Conservation (phyloP, 1,140 invertebrate genomes). For the Drosophila pachea region DNA sequence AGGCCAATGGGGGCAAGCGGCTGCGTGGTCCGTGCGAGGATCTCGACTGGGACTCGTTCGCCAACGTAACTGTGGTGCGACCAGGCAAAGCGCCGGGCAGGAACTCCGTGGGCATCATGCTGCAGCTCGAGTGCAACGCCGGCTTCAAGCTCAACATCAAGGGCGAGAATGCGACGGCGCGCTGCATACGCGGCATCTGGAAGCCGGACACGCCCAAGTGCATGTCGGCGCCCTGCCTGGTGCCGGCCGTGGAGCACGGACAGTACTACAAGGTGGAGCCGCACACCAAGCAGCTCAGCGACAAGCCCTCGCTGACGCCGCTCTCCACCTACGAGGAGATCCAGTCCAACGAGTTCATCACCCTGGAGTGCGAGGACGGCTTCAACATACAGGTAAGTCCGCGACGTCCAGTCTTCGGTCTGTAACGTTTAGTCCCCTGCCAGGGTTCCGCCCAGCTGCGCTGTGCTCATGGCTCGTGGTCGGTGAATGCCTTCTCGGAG, state of each 20-base stretch:
- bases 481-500: slow-evolving; percentile 85
- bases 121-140: slow-evolving; percentile 85
- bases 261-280: slow-evolving; percentile 74
- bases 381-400: slow-evolving; percentile 69
- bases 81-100: slow-evolving; percentile 73
- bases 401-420: neutral
- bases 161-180: slow-evolving; percentile 85
- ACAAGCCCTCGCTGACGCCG: slow-evolving; percentile 64
- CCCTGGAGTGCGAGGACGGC: slow-evolving; percentile 75
- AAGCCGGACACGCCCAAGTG: slow-evolving; percentile 89
- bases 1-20: slow-evolving; percentile 57
- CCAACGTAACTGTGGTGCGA: slow-evolving; percentile 68
- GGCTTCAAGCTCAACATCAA: slow-evolving; percentile 87
- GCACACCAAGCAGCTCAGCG: slow-evolving; percentile 63
- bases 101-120: slow-evolving; percentile 84
- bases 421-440: neutral
- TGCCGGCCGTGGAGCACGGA: slow-evolving; percentile 75
- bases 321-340: slow-evolving; percentile 76
- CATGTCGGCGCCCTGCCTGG: slow-evolving; percentile 80
- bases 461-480: slow-evolving; percentile 90
- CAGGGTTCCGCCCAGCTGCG: slow-evolving; percentile 84
- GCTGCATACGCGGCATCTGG: slow-evolving; percentile 89
- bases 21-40: slow-evolving; percentile 81
- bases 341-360: slow-evolving; percentile 76
- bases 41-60: slow-evolving; percentile 72